A percentile compares a stretch with the other conserved stretches of the same genome.
These are phyloP conservation scores for Lepidotrigona ventralis DNA, from an alignment of 1,140 invertebrate species.

Conservation along the genomic window DNA sequence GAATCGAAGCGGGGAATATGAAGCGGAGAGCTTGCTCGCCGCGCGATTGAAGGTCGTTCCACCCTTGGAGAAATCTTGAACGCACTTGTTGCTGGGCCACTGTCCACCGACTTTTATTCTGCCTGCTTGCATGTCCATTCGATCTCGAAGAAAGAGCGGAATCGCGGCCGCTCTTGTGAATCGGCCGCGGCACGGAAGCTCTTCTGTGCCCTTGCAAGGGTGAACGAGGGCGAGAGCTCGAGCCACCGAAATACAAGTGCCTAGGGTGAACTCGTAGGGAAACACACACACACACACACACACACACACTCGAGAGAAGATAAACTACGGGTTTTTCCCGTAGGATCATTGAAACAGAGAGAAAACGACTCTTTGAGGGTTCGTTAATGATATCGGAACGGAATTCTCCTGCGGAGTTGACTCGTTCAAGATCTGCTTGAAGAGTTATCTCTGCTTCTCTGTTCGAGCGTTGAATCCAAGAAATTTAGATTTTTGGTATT, in stretches of 20 bases:
- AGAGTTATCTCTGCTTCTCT: background rate
- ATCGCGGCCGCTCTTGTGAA: constrained; percentile 20
- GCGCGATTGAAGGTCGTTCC: constrained; percentile 31
- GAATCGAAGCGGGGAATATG: constrained; percentile 11
- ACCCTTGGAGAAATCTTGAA: no score
- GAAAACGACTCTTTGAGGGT: background rate
- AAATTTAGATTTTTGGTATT: background rate
- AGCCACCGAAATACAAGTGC: background rate
- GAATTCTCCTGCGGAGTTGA: background rate
- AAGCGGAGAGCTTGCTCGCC: constrained; percentile 28
- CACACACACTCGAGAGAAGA: background rate
- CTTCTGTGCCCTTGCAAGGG: background rate
- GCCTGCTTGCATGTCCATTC: constrained; percentile 22
- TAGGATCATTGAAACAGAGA: background rate
- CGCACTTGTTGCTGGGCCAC: constrained; percentile 57
- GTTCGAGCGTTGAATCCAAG: background rate
- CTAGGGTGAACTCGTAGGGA: background rate
- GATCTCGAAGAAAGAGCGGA: constrained; percentile 13
- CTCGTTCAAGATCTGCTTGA: no score
- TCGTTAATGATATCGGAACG: constrained; percentile 3
- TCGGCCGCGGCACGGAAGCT: constrained; percentile 16
- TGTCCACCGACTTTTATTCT: constrained; percentile 22
- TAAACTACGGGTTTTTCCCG: constrained; percentile 21
- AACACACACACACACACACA: background rate
- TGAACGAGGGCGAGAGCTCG: constrained; percentile 2